These are phyloP conservation scores for Gobio gobio DNA, from an alignment of 2,113 vertebrate species.

Conservation along the genomic window DNA sequence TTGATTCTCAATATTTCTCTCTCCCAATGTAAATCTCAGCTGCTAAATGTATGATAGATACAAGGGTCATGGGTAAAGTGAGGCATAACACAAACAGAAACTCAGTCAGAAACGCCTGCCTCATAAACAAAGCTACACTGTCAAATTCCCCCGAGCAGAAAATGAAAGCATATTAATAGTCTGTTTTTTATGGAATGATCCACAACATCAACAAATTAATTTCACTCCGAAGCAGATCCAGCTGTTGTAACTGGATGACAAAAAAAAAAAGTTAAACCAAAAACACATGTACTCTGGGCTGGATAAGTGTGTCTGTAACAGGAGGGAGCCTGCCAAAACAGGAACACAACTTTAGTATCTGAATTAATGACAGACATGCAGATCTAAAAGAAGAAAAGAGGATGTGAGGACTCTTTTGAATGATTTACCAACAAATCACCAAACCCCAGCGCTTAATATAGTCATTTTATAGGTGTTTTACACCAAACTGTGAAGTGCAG, in stretches of 20 bases:
- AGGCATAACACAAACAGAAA: background rate
- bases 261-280: constrained; percentile 26
- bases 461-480: constrained; percentile 35
- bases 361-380: constrained; percentile 27
- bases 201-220: constrained; percentile 34
- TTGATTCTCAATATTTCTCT: background rate
- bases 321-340: background rate
- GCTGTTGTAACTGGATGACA: constrained; percentile 42
- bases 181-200: constrained; percentile 45
- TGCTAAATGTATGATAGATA: background rate
- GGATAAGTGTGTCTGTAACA: constrained; percentile 29
- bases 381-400: constrained; percentile 13
- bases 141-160: constrained; percentile 25
- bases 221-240: constrained; percentile 39
- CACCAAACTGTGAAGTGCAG: constrained; percentile 11
- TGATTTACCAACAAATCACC: constrained; percentile 32
- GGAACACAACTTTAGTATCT: constrained; percentile 16
- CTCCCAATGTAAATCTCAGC: background rate
- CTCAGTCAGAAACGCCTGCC: background rate
- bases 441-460: constrained; percentile 22
- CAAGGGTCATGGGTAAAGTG: background rate
- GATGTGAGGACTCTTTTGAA: constrained; percentile 23
- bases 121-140: constrained; percentile 27
- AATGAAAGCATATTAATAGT: constrained; percentile 44
- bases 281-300: constrained; percentile 48